Evolutionary conservation across 1,140 invertebrate genomes (phyloP), one percentile per base, ranked within the genome.

Genomic region (Aphelenchoides avenae): DNA sequence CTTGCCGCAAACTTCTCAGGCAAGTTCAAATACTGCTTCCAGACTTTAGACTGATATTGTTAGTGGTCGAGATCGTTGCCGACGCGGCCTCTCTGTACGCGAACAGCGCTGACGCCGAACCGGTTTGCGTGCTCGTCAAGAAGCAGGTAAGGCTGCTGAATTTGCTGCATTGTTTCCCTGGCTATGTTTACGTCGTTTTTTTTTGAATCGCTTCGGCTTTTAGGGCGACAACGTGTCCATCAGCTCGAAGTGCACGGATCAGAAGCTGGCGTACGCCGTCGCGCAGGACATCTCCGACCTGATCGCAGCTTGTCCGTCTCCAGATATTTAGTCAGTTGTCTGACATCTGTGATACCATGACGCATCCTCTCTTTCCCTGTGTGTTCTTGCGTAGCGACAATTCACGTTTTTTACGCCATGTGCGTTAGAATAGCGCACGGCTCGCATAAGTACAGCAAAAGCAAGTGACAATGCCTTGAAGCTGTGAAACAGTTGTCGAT

Each of bases 81-180:
- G 51, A 53, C 20, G 65, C 69, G 3, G 70, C 60, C 4, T 70
- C 66, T 20, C 51, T 71, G 7, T 71, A 66, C 31, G 65, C 66
- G n/a, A 48, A 56, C 33, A 53, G 50, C 26, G 40, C 56, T 2
- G 30, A 40, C 15, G 51, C 53, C 22, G 29, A 69, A n/a, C 63
- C 70, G 5, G 54, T 71, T 34, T 71, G 69, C 52, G 39, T 71
- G 24, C 36, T 71, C n/a, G 36, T 71, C 24, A 71, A 71, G 47
- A 62, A 66, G 34, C 61, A 61, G 27, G 68, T 68, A 30, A 56
- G 49, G 18, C 15, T 20, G 13, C 22, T 26, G 6, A 22, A n/a
- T 29, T 26, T n/a, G 9, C 9, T 7, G 46, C 7, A 15, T 1
- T 61, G 18, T 22, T 61, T 22, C 49, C 22, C 64, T 22, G 40